These are phyloP conservation scores for Bryconaethiops microstoma DNA, from an alignment of 2,797 vertebrate genomes.

Conservation along the genomic window DNA sequence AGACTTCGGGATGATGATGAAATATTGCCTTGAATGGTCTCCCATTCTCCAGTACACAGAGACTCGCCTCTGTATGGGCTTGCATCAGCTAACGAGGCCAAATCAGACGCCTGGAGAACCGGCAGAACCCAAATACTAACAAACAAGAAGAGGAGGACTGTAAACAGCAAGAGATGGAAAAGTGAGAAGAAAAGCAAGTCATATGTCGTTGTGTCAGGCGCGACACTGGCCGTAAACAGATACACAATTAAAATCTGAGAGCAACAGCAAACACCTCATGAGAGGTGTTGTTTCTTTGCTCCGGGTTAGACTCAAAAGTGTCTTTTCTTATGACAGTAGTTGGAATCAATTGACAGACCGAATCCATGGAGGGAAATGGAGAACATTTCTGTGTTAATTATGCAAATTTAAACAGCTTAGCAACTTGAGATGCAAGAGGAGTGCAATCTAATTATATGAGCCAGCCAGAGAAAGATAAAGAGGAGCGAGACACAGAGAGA, in stretches of 20 bases:
- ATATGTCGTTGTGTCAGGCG: background rate
- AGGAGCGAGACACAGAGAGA: conserved; percentile 28
- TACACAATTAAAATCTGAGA: background rate
- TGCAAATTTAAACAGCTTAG: conserved; percentile 77
- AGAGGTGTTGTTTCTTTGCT: background rate
- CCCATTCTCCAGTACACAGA: conserved; percentile 36
- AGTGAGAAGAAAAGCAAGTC: background rate
- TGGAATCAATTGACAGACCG: conserved; percentile 65
- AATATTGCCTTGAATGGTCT: conserved; percentile 43
- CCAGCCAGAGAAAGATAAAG: conserved; percentile 43
- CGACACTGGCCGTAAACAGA: background rate
- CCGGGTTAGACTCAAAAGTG: conserved; percentile 29
- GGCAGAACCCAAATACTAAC: conserved; percentile 39
- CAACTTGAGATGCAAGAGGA: conserved; percentile 70
- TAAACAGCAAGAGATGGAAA: background rate
- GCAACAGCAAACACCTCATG: background rate
- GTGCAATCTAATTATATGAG: conserved; percentile 75
- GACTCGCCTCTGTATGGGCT: conserved; percentile 60
- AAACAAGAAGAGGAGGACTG: background rate
- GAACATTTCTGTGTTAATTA: conserved; percentile 76
- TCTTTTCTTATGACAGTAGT: background rate
- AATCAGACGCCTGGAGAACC: conserved; percentile 31
- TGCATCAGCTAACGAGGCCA: conserved; percentile 63
- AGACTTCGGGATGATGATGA: conserved; percentile 19
- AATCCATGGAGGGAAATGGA: conserved; percentile 60